Evolutionary conservation across 2,113 vertebrate genomes (phyloP), one percentile per base, ranked within the genome.

Genomic region (Capra hircus): DNA sequence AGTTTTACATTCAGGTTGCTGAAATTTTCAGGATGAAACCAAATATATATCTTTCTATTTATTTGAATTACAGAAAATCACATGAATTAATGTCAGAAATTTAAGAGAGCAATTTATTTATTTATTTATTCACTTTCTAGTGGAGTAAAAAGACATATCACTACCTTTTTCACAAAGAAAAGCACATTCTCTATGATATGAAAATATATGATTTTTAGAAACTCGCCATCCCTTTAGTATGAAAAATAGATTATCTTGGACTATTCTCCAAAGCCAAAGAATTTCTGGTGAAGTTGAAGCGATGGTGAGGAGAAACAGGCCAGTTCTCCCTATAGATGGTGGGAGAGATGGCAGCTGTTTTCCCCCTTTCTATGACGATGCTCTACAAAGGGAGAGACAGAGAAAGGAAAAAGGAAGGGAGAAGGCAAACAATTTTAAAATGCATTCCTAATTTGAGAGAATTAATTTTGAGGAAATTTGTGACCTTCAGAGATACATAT

Each of bases 381-480:
- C 12, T 48, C 55, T 48, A 7, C 30, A 30, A 25, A 83, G 30
- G 50, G 28, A 78, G 3, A 62, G 50, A 88, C 10, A 33, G 13
- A 74, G 45, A n/a, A 30, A 48, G 3, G 40, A 40, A 59, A 5
- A 62, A 17, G 36, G 10, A 3, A 62, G 14, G n/a, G 14, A 77
- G 60, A 87, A 25, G 13, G 1, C 36, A 17, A 33, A n/a, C 59
- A 81, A 16, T 45, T n/a, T 27, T 28, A 45, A 45, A 52, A 81
- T 25, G 53, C 57, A 83, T n/a, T 48, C 16, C 27, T 88, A 14
- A 60, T 87, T 82, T 67, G 43, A 60, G 7, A 7, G 27, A 91
- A 78, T 57, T 78, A 28, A 17, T 83, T 67, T 89, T 40, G 57
- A 87, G 33, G 23, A 92, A 87, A 86, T 92, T n/a, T 86, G 10